Base-by-base conservation (phyloP, 2,113 vertebrate genomes). In the Pygoscelis adeliae region DNA sequence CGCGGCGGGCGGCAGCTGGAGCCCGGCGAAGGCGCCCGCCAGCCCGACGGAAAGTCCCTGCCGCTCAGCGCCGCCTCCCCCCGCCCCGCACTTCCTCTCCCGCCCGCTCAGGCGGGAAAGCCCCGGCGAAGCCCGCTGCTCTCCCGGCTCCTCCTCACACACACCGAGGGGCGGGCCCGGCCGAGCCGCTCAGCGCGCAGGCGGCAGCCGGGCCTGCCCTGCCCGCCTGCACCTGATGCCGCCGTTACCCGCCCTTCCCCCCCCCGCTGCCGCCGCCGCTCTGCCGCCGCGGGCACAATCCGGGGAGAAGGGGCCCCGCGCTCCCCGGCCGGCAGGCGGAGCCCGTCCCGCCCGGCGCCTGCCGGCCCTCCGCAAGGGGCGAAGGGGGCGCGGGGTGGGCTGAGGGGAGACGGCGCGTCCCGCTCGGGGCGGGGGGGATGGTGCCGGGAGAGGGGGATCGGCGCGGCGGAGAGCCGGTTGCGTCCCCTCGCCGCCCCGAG, bases 1-100 rank as follows among this genome's bases (percentile, higher is more conserved):
- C 83, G 74, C 84, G 40, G 81, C 69, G 61, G 81, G 55, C 87
- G 14, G 55, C 97, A 84, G 94, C 96, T 66, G 93, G 93, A 96
- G 94, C 96, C 92, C 91, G 34, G 69, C 21, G 77, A 62, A 94
- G 62, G 73, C 73, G 92, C 79, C 92, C 88, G 94, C 90, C 88
- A 95, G 92, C 83, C 92, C 85, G 94, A 89, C 98, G 98, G 97
- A 98, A 98, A 98, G 98, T 98, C 98, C 98, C 98, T 94, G 93
- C 95, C 89, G 97, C 92, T 97, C 96, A 96, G 97, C 95, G 90
- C 94, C 94, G 89, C 91, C 96, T 93, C 77, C 89, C 87, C 90
- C 90, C 96, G 56, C 97, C 91, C 97, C 84, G 85, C 96, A 96
- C 97, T 97, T 97, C 97, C 97, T 97, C 97, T 97, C 92, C 89